Conservation (phyloP, 1,140 invertebrate genomes). For the Leptopilina clavipes region DNA sequence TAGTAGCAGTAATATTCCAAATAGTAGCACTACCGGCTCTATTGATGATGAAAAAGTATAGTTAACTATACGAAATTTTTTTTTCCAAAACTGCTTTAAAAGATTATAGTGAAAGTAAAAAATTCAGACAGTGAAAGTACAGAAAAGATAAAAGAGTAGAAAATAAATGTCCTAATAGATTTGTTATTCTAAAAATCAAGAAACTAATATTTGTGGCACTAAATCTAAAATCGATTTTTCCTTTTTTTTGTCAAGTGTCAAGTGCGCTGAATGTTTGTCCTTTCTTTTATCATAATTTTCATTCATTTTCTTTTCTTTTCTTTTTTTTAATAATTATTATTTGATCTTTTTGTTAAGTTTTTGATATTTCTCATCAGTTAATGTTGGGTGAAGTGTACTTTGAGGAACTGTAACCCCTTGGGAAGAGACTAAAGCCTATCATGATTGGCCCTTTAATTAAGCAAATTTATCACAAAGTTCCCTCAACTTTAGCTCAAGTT, state of each 20-base stretch:
- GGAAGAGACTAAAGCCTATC: constrained; percentile 29
- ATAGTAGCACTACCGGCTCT: too few species aligned
- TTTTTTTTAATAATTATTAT: neutral
- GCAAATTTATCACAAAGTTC: constrained; percentile 1
- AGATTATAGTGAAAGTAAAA: neutral
- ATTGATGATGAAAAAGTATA: neutral
- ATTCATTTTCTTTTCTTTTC: neutral
- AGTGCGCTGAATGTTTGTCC: constrained; percentile 8
- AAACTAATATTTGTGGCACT: neutral
- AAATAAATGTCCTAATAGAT: constrained; percentile 18
- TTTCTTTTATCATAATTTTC: neutral
- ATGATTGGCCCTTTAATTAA: constrained; percentile 21
- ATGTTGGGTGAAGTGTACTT: constrained; percentile 23
- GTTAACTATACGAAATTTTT: neutral
- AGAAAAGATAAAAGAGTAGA: neutral
- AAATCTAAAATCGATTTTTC: neutral
- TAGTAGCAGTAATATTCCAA: too few species aligned
- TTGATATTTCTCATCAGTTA: neutral
- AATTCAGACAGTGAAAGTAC: constrained; percentile 11
- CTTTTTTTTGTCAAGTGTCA: constrained; percentile 18
- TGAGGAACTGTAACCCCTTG: constrained; percentile 18
- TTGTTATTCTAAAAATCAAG: constrained; percentile 1
- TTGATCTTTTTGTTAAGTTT: neutral
- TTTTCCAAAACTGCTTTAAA: neutral
- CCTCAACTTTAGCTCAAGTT: neutral